Conservation (phyloP, 2,888 invertebrate species). For the Bugula neritina region DNA sequence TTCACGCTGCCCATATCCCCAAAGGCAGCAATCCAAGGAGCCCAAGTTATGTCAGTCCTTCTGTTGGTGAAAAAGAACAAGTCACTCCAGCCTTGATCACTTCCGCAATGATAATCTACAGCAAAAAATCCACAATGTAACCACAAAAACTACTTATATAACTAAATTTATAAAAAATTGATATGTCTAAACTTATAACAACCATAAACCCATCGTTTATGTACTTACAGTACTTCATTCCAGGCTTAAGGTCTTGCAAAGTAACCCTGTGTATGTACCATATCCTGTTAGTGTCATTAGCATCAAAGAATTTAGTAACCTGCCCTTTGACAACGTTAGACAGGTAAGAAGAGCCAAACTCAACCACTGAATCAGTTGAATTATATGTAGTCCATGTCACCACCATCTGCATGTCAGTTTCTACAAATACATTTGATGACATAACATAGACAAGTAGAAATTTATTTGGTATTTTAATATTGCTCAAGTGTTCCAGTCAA, state of each 20-base stretch:
- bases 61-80: conserved; percentile 72
- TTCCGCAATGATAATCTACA: conserved; percentile 51
- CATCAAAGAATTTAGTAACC: conserved; percentile 42
- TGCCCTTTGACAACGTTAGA: conserved; percentile 31
- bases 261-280: conserved; percentile 45
- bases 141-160: too few species aligned
- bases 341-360: conserved; percentile 33
- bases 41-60: conserved; percentile 64
- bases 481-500: too few species aligned
- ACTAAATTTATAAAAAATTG: too few species aligned
- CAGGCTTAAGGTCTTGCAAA: conserved; percentile 38
- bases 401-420: conserved; percentile 34
- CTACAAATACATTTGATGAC: too few species aligned
- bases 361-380: conserved; percentile 33
- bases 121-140: conserved; percentile 1
- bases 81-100: conserved; percentile 70
- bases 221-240: conserved; percentile 39
- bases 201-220: too few species aligned
- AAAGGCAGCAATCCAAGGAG: conserved; percentile 74
- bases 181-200: too few species aligned
- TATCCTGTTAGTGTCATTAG: conserved; percentile 36
- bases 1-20: conserved; percentile 93
- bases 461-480: too few species aligned
- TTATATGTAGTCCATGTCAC: conserved; percentile 46
- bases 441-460: too few species aligned